Evolutionary conservation across 2,888 invertebrate species (phyloP), one percentile per base, ranked within the genome.

Genomic region (Cetonia aurata): DNA sequence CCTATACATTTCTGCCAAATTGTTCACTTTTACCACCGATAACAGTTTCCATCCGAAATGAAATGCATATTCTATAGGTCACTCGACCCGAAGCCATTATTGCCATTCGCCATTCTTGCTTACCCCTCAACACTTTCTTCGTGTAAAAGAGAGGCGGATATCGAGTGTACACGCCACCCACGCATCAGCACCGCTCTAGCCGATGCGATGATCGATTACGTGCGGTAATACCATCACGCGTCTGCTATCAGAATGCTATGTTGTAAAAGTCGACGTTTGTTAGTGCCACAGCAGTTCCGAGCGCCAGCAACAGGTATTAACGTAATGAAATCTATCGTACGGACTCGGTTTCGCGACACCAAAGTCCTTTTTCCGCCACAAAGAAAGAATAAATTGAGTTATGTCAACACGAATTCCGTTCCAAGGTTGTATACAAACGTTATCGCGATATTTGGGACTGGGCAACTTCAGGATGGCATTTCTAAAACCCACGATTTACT

Each of bases 261-360:
- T 50, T 50, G 17, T 50, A 50, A 15, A 15, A 50, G 50, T 50
- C 15, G 50, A 1, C 25, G 4, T 25, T 25, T 4, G 25, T 25
- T 25, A 25, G 25, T 25, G 25, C 25, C 25, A 15, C n/a, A 46
- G 55, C 31, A 8, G 15, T 10, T 10, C 42, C 9, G 25, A 42
- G 19, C 17, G 15, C 42, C 25, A 59, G 59, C 44, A 59, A 59
- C 59, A 59, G 59, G 44, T 59, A 25, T 59, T 44, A 19, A 59
- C 9, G 25, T 42, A 59, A 59, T 59, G 19, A 44, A 42, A 59
- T 59, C 42, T 59, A 59, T 59, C 12, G 57, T 41, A 42, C 57
- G 19, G 17, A 19, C 57, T 42, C 10, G 31, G 3, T 13, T 57
- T 55, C 31, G 31, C 19, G 25, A 44, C 44, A 13, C 3, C n/a